These are phyloP conservation scores for Beris morrisii DNA, from an alignment of 2,888 invertebrate genomes.

Conservation along the genomic window DNA sequence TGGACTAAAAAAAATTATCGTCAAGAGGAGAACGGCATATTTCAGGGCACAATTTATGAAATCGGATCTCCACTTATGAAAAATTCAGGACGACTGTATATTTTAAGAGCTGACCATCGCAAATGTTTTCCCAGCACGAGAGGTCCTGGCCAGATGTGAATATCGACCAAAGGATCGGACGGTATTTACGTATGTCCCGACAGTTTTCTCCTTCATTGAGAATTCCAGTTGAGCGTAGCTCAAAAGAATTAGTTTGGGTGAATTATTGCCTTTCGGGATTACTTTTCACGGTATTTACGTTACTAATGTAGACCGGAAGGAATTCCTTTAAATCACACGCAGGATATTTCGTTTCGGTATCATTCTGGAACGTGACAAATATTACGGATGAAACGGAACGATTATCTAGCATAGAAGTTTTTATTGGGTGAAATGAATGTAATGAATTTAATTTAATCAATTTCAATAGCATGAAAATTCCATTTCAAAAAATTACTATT, in stretches of 20 bases:
- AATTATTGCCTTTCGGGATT: background rate
- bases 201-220: conserved; percentile 27
- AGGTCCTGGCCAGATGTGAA: conserved; percentile 10
- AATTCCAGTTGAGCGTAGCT: conserved; percentile 23
- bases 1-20: background rate
- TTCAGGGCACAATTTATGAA: conserved; percentile 22
- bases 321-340: no score
- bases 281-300: no score
- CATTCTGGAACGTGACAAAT: no score
- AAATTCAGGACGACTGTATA: conserved; percentile 22
- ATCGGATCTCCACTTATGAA: conserved; percentile 25
- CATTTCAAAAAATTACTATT: no score
- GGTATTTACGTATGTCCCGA: conserved; percentile 1
- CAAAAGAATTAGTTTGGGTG: conserved; percentile 16
- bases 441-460: no score
- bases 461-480: no score
- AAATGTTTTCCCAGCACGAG: conserved; percentile 2
- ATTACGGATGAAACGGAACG: no score
- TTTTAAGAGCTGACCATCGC: conserved; percentile 17
- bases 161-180: no score
- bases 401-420: no score
- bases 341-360: no score
- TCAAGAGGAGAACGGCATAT: background rate
- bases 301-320: no score
- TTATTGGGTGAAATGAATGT: no score